Conservation (phyloP, 2,797 vertebrate genomes). For the Gouania willdenowi region DNA sequence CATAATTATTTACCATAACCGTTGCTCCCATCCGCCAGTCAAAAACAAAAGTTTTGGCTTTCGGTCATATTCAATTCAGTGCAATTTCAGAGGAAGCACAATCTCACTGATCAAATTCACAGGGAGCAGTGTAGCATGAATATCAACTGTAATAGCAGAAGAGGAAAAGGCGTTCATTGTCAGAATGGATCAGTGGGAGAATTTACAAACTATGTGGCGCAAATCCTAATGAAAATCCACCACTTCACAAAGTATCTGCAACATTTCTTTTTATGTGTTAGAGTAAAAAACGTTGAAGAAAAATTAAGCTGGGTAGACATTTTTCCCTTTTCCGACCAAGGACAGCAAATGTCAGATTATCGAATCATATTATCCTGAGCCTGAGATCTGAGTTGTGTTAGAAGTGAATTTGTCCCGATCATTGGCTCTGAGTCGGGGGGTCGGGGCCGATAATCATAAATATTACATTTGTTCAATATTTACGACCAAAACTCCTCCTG, state of each 20-base stretch:
- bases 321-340: too few relatives aligned
- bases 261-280: too few relatives aligned
- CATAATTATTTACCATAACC: slow-evolving; percentile 62
- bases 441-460: too few relatives aligned
- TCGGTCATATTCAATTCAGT: slow-evolving; percentile 49
- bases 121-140: slow-evolving; percentile 57
- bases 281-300: too few relatives aligned
- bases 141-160: slow-evolving; percentile 54
- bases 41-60: slow-evolving; percentile 51
- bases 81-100: slow-evolving; percentile 50
- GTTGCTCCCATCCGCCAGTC: slow-evolving; percentile 25
- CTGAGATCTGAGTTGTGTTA: too few relatives aligned
- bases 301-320: too few relatives aligned
- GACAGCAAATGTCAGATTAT: too few relatives aligned
- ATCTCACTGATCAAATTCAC: slow-evolving; percentile 52
- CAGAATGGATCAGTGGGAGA: slow-evolving; percentile 1
- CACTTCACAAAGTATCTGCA: slow-evolving; percentile 7
- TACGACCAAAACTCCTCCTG: too few relatives aligned
- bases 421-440: too few relatives aligned
- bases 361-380: too few relatives aligned
- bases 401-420: too few relatives aligned
- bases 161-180: slow-evolving; percentile 29
- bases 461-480: too few relatives aligned
- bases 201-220: slow-evolving; percentile 15
- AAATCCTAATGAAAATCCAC: slow-evolving; percentile 35